Percentiles rank a stretch among this genome's conserved stretches.
phyloP scores from a whole-genome alignment of 2,797 vertebrate genomes.

The Australoheros facetus region DNA sequence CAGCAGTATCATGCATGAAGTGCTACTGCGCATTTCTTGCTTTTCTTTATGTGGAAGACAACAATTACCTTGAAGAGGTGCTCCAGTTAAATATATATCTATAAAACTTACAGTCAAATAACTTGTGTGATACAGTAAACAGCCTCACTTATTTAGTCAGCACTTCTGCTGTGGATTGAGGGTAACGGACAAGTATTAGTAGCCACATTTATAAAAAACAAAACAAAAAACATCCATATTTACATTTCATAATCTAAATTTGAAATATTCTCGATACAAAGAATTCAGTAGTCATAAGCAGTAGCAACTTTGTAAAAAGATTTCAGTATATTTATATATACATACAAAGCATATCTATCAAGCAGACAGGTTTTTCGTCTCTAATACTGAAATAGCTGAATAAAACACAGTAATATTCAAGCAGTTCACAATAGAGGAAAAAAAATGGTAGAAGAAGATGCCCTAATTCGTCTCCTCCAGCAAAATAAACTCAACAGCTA shows the following conservation, averaged over 20 bases:
- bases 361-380: background rate
- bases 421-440: conserved; percentile 36
- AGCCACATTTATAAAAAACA: conserved; percentile 16
- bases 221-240: conserved; percentile 37
- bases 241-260: conserved; percentile 26
- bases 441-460: conserved; percentile 49
- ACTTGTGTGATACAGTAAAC: background rate
- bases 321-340: background rate
- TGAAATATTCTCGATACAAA: conserved; percentile 10
- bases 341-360: conserved; percentile 7
- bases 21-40: background rate
- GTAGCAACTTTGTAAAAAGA: conserved; percentile 28
- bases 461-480: conserved; percentile 37
- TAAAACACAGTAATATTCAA: conserved; percentile 13
- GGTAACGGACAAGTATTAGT: conserved; percentile 10
- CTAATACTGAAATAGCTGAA: conserved; percentile 41
- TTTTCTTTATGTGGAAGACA: background rate
- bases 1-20: conserved; percentile 32
- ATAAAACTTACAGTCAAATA: background rate
- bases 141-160: background rate
- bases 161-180: conserved; percentile 60
- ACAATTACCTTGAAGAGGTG: background rate
- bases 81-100: background rate
- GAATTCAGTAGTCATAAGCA: conserved; percentile 3
- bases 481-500: conserved; percentile 46